Conservation (phyloP, 2,797 vertebrate genomes). For the Pseudochromis fuscus region DNA sequence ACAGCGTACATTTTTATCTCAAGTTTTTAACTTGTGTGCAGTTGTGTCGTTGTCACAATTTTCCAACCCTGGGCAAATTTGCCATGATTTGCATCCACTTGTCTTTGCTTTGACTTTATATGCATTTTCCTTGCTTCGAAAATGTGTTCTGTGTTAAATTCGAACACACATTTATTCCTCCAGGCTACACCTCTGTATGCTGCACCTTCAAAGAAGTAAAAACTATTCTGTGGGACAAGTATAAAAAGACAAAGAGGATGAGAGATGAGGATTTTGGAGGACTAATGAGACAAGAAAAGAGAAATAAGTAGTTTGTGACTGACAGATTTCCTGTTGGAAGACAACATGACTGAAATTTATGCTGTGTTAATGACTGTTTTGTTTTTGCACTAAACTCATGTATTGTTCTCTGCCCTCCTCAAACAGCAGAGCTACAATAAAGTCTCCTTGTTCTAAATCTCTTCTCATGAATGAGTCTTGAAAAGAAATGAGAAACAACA, state of each 20-base stretch:
- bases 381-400: constrained; percentile 15
- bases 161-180: background rate
- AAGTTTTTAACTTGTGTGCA: background rate
- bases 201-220: background rate
- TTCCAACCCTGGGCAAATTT: background rate
- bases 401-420: constrained; percentile 27
- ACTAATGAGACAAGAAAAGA: constrained; percentile 4
- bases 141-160: background rate
- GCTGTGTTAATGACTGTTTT: constrained; percentile 1
- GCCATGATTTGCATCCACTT: background rate
- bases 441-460: constrained; percentile 18
- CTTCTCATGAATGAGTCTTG: constrained; percentile 23
- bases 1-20: background rate
- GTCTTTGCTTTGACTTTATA: background rate
- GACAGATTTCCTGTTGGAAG: constrained; percentile 15
- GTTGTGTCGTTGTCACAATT: background rate
- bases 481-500: constrained; percentile 14
- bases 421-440: constrained; percentile 1
- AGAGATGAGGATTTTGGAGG: background rate
- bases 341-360: constrained; percentile 18
- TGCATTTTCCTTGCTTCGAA: background rate
- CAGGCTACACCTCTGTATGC: background rate
- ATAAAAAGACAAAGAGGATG: background rate
- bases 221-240: background rate
- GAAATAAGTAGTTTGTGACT: background rate